These are phyloP conservation scores for Scolopax rusticola DNA, from an alignment of 2,797 vertebrate species.

Conservation along the genomic window DNA sequence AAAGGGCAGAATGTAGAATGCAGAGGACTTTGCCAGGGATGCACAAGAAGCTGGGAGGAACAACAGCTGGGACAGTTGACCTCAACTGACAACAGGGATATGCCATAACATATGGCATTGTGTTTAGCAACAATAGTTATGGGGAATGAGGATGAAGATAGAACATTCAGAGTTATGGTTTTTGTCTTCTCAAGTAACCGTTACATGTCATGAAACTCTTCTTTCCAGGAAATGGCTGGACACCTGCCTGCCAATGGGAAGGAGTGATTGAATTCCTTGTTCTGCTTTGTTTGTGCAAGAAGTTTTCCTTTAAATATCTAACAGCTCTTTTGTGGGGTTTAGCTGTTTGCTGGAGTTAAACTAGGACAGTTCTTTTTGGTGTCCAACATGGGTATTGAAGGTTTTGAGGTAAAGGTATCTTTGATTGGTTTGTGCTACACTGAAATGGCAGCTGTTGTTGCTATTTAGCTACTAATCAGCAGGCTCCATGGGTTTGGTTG, in stretches of 20 bases:
- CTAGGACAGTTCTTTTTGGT: background rate
- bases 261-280: background rate
- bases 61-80: background rate
- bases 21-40: background rate
- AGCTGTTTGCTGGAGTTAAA: background rate
- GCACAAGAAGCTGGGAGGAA: background rate
- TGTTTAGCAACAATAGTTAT: background rate
- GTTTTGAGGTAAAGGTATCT: background rate
- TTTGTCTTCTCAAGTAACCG: background rate
- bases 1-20: background rate
- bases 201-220: background rate
- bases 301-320: background rate
- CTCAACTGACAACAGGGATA: background rate
- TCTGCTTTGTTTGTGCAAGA: background rate
- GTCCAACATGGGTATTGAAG: background rate
- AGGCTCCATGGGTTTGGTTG: background rate
- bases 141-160: background rate
- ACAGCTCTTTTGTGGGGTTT: background rate
- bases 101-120: background rate
- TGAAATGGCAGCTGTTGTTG: background rate
- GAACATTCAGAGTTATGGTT: rapidly evolving
- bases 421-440: background rate
- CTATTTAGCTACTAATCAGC: background rate
- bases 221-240: background rate
- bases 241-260: background rate